Evolutionary conservation across 2,797 vertebrate genomes (phyloP), one percentile per base, ranked within the genome.

Genomic region (Ficedula albicollis): DNA sequence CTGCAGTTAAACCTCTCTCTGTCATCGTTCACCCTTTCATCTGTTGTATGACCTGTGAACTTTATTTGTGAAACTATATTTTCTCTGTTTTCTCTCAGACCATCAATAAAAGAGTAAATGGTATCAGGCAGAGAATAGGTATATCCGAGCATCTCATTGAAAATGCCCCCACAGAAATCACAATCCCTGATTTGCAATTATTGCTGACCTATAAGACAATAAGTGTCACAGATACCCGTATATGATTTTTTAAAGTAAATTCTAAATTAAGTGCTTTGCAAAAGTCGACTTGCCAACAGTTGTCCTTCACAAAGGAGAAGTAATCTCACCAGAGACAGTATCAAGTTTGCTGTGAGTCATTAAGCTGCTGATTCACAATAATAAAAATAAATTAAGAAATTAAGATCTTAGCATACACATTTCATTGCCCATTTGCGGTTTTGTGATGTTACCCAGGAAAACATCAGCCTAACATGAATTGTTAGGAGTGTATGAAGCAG

Each of bases 41-140:
- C 69, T 92, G 19, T 44, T 87, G 43, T 58, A 29, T 83, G 69
- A 59, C 69, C 70, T 86, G 39, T 69, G 86, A 90, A 90, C 74
- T 93, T 94, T 79, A 51, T 86, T 86, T 78, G 46, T 39, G 22
- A 91, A 69, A 69, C 36, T 88, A 0, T 78, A 60, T 95, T 88
- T 95, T 89, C 41, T 87, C 52, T 69, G 4, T 91, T 87, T 94
- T 91, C 21, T 78, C 55, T 95, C 76, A 91, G 46, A 41, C 66
- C 46, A 23, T 15, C 0, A 2, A 36, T 43, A 52, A 48, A 78
- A 83, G 14, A 36, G 32, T 72, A 67, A 93, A 72, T 64, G 13
- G 26, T 81, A 26, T 83, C 69, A 62, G 66, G 32, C 52, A 1
- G 11, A 82, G 55, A 73, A 74, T 12, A 76, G 17, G 7, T 68